A percentile compares a stretch with the other conserved stretches of the same genome.
Conservation (phyloP, 2,113 vertebrate genomes). For the Megaceryle maxima region DNA sequence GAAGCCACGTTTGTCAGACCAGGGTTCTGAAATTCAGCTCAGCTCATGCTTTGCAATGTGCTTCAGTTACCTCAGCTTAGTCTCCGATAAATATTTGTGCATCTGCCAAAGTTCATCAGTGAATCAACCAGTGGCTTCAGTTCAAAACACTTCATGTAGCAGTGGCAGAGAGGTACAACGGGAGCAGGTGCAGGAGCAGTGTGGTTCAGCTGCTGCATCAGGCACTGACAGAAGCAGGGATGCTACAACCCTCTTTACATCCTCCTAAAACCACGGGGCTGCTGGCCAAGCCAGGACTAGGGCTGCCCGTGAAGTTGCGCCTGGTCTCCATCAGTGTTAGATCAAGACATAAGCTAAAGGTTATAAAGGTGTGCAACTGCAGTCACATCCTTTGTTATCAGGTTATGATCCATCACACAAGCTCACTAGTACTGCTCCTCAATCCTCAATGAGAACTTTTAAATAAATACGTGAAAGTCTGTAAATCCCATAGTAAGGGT, state of each 20-base stretch:
- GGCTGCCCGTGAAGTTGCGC: not conserved
- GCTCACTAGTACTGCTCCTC: not conserved
- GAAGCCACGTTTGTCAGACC: not conserved
- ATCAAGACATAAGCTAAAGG: not conserved
- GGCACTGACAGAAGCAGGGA: accelerated
- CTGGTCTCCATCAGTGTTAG: not conserved
- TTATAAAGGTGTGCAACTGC: not conserved
- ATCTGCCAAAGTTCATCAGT: conserved; percentile 27
- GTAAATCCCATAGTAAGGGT: not conserved
- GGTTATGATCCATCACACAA: accelerated
- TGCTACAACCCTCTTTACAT: accelerated
- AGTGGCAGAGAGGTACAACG: accelerated
- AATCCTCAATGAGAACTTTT: not conserved
- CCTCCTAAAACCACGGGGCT: not conserved
- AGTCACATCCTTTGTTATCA: accelerated
- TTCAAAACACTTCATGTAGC: not conserved
- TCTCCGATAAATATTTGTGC: conserved; percentile 21
- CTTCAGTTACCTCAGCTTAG: not conserved
- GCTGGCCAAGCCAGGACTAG: not conserved
- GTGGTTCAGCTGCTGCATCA: not conserved
- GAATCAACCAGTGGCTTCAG: not conserved
- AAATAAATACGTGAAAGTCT: not conserved
- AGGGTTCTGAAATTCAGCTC: not conserved
- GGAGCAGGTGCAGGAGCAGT: not conserved
- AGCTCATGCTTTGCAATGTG: not conserved